A percentile compares a stretch with the other conserved stretches of the same genome.
Conservation (phyloP, 2,888 invertebrate species). For the Drosophila mimica region DNA sequence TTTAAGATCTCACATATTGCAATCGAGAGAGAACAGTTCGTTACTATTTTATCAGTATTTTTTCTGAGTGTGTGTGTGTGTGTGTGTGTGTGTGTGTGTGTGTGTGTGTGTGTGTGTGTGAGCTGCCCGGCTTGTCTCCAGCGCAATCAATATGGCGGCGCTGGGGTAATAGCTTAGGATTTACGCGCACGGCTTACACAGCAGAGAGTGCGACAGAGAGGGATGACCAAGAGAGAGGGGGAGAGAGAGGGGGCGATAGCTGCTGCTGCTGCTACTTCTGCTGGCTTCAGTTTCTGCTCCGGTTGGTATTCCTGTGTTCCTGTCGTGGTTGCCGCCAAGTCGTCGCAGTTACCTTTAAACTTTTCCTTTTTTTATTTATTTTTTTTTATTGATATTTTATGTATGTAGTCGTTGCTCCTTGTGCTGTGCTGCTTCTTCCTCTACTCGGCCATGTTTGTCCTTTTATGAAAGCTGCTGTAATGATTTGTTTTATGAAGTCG, state of each 20-base stretch:
- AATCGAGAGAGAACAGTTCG: background rate
- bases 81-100: conserved; percentile 6
- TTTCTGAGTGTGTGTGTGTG: background rate
- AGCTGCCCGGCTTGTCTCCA: conserved; percentile 69
- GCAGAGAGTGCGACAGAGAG: conserved; percentile 1
- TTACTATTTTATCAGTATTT: background rate
- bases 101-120: conserved; percentile 34
- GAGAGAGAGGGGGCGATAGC: no score
- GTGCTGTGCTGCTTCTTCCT: background rate
- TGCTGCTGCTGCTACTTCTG: conserved; percentile 9
- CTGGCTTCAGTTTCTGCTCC: conserved; percentile 14
- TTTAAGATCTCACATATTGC: background rate
- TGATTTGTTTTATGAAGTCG: conserved; percentile 77
- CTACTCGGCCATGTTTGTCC: conserved; percentile 39
- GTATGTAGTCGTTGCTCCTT: conserved; percentile 57
- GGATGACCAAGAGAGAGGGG: background rate
- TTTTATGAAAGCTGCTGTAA: conserved; percentile 76
- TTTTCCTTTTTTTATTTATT: conserved; percentile 24
- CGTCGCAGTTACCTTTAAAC: conserved; percentile 75
- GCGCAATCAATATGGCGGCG: conserved; percentile 77
- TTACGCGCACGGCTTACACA: conserved; percentile 70
- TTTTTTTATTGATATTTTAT: conserved; percentile 76
- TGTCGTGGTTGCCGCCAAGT: conserved; percentile 58
- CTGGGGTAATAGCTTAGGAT: conserved; percentile 78
- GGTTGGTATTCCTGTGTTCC: conserved; percentile 21